Base-by-base conservation (phyloP, 1,140 invertebrate genomes). In the Drosophila gunungcola region DNA sequence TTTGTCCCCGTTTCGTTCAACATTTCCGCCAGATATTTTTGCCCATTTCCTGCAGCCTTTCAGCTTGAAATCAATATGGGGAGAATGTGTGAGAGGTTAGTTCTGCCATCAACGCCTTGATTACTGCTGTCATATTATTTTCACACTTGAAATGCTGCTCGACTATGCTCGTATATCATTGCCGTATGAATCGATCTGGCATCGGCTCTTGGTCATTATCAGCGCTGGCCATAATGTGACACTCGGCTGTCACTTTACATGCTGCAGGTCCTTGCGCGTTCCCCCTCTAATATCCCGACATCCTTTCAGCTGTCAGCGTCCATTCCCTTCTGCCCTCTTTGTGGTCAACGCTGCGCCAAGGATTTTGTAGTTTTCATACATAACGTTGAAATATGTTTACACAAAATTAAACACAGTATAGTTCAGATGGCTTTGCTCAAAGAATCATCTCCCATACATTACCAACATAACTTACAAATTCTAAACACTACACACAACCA, bases 41-140 rank as follows among this genome's bases (percentile, higher is more conserved):
- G 78, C 61, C 74, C 82, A 85, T 85, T 85, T 86, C 82, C 82
- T 64, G 78, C 64, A 69, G 61, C 61, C 75, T 70, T 82, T 80
- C 49, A 61, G 51, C 27, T 29, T 88, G 75, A 79, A 88, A 86
- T 86, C 83, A 83, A 86, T 86, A 86, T 88, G 48, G 29, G 48
- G 16, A 16, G 38, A 12, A 29, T 29, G 21, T 21, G 38, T 7
- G 46, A 56, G 42, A 38, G 29, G 51, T 21, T 69, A 49, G 64
- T 69, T 34, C 51, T 49, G 29, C 52, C 63, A 56, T 70, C 77
- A 68, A 51, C 57, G 51, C 60, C 83, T 88, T 83, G 83, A 86
- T 86, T 88, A 88, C 83, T 68, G 55, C 67, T 88, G 84, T 88
- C 83, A 83, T 89, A 88, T 88, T 88, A 88, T 88, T 83, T 88